These are phyloP conservation scores for Dromococcyx pavoninus DNA, from an alignment of 2,797 vertebrate species.

Conservation along the genomic window DNA sequence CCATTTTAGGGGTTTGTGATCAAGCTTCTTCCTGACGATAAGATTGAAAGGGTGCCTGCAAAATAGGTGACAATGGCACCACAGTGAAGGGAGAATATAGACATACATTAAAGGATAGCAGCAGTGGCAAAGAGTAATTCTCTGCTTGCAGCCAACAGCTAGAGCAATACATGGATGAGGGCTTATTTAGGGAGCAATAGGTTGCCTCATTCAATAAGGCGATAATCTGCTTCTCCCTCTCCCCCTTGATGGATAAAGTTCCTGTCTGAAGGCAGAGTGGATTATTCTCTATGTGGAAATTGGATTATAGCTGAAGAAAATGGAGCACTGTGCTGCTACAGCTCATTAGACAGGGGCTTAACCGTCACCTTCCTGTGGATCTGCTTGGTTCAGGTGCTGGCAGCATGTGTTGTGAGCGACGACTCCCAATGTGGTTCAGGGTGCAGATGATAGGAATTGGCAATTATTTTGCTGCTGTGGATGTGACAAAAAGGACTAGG, in stretches of 20 bases:
- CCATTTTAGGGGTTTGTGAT: background rate
- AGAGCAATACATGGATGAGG: background rate
- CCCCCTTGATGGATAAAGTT: slow-evolving; percentile 10
- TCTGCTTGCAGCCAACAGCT: background rate
- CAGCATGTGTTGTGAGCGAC: accelerated
- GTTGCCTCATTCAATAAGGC: slow-evolving; percentile 13
- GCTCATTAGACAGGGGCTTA: slow-evolving; percentile 16
- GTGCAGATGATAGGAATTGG: background rate
- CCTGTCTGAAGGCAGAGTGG: slow-evolving; percentile 14
- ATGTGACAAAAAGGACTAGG: background rate
- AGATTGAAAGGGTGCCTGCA: background rate
- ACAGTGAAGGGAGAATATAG: background rate
- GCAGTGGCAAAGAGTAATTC: background rate
- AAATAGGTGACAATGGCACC: background rate
- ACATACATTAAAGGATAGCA: background rate
- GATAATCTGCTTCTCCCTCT: slow-evolving; percentile 6
- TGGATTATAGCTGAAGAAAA: slow-evolving; percentile 50
- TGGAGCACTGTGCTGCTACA: background rate
- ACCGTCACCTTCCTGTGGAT: background rate
- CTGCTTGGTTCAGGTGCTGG: background rate
- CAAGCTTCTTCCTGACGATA: background rate
- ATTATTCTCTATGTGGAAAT: slow-evolving; percentile 47
- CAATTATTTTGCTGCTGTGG: background rate
- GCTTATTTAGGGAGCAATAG: background rate
- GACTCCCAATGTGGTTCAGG: background rate